Evolutionary conservation across 1,140 invertebrate genomes (phyloP).

Genomic region (Trigoniulus corallinus): DNA sequence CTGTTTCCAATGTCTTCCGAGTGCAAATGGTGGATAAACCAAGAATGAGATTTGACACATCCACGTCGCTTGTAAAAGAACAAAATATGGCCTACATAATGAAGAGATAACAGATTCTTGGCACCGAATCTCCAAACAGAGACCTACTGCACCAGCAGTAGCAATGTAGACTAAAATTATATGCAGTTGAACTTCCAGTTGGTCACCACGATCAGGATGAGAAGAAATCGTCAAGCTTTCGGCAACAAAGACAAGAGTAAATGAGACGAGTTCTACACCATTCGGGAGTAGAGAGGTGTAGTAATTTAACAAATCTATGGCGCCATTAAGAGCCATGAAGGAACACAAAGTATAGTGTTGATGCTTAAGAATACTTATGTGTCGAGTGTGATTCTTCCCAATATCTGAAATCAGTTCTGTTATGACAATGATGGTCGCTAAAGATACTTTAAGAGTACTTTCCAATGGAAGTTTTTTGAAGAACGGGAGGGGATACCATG

Average conservation of each 20-base stretch:
- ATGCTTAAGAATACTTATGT: conserved; percentile 28
- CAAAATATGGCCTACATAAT: conserved; percentile 24
- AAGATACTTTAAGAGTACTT: conserved; percentile 24
- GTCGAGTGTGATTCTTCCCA: conserved; percentile 22
- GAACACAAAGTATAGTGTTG: conserved; percentile 39
- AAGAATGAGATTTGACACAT: conserved; percentile 35
- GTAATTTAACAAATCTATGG: conserved; percentile 26
- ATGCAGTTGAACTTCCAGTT: conserved; percentile 31
- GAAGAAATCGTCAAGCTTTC: conserved; percentile 32
- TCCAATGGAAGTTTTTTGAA: conserved; percentile 23
- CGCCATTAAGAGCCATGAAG: conserved; percentile 31
- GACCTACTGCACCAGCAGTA: conserved; percentile 17
- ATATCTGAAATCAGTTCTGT: conserved; percentile 27
- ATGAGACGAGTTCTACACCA: conserved; percentile 26
- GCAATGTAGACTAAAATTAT: conserved; percentile 29
- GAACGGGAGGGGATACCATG: conserved; percentile 22
- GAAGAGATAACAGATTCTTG: conserved; percentile 23
- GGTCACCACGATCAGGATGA: conserved; percentile 30
- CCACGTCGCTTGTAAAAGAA: conserved; percentile 33
- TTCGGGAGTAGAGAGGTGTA: conserved; percentile 24
- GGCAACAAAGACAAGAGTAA: conserved; percentile 24
- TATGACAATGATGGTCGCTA: conserved; percentile 24
- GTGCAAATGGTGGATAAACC: conserved; percentile 32
- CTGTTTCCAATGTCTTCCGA: conserved; percentile 23
- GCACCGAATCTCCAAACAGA: conserved; percentile 25